A percentile compares a stretch with the other conserved stretches of the same genome.
These are phyloP conservation scores for Graphium colonna DNA, from an alignment of 2,888 invertebrate species.

Conservation along the genomic window DNA sequence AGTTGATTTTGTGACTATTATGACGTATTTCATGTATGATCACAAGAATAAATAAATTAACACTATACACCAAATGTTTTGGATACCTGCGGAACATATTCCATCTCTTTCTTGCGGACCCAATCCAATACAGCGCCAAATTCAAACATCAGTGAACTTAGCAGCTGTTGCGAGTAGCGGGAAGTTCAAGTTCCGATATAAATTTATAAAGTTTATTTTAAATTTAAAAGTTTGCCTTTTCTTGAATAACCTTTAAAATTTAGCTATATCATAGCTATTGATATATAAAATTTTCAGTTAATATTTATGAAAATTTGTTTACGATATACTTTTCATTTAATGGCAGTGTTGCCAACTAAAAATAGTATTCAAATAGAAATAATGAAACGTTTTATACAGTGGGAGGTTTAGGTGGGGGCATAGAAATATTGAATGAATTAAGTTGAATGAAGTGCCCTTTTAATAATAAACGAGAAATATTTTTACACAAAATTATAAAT, in stretches of 20 bases:
- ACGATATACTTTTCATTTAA: neutral
- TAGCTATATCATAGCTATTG: too few species aligned
- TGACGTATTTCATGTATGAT: too few species aligned
- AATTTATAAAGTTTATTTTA: constrained; percentile 1
- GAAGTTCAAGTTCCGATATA: constrained; percentile 40
- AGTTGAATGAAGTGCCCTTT: neutral
- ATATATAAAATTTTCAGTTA: too few species aligned
- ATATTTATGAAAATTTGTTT: too few species aligned
- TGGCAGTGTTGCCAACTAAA: constrained; percentile 5
- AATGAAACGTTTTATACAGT: neutral
- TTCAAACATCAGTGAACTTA: constrained; percentile 51
- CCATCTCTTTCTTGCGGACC: constrained; percentile 51
- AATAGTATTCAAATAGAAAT: neutral
- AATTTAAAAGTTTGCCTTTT: neutral
- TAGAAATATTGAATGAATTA: neutral
- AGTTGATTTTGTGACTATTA: too few species aligned
- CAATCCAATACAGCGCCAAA: constrained; percentile 41
- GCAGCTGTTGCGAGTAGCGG: constrained; percentile 43
- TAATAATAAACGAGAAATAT: too few species aligned
- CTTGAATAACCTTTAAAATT: too few species aligned
- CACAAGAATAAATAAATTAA: too few species aligned
- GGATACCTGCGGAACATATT: constrained; percentile 30
- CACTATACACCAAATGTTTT: constrained; percentile 20
- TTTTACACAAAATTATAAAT: too few species aligned
- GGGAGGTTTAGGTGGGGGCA: neutral